These are phyloP conservation scores for Cacatua alba DNA, from an alignment of 2,113 vertebrate genomes.

Conservation along the genomic window DNA sequence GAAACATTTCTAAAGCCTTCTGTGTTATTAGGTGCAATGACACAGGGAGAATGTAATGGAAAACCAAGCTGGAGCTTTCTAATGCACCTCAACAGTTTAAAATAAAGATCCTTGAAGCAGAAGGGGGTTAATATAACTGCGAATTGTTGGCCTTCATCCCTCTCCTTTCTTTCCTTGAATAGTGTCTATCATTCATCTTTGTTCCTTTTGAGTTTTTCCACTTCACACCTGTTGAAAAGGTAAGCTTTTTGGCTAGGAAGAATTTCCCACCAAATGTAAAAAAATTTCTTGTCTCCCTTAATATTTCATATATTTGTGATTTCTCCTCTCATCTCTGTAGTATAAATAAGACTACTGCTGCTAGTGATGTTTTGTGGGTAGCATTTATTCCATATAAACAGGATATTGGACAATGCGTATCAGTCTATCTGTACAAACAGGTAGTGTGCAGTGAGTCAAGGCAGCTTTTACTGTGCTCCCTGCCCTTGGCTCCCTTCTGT, in stretches of 20 bases:
- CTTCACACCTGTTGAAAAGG: not conserved
- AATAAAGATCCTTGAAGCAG: conserved; percentile 50
- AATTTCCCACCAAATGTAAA: not conserved
- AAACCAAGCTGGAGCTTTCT: conserved; percentile 57
- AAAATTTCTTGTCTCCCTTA: not conserved
- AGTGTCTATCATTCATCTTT: not conserved
- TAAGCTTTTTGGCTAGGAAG: not conserved
- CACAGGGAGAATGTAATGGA: conserved; percentile 59
- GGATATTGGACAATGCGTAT: not conserved
- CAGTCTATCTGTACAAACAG: not conserved
- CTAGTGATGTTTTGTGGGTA: not conserved
- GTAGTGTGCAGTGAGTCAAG: not conserved
- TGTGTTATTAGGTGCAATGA: conserved; percentile 49
- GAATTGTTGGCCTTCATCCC: not conserved
- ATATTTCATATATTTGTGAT: not conserved
- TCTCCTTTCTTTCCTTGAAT: not conserved
- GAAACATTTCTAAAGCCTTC: conserved; percentile 40
- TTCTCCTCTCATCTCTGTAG: not conserved
- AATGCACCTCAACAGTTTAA: conserved; percentile 48
- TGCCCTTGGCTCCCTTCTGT: not conserved
- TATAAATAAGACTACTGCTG: not conserved
- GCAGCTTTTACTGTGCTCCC: not conserved
- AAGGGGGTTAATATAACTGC: conserved; percentile 42
- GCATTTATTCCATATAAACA: not conserved
- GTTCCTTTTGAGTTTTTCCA: not conserved